Evolutionary conservation across 2,797 vertebrate species (phyloP), one percentile per base, ranked within the genome.

Genomic region (Sternotherus odoratus): DNA sequence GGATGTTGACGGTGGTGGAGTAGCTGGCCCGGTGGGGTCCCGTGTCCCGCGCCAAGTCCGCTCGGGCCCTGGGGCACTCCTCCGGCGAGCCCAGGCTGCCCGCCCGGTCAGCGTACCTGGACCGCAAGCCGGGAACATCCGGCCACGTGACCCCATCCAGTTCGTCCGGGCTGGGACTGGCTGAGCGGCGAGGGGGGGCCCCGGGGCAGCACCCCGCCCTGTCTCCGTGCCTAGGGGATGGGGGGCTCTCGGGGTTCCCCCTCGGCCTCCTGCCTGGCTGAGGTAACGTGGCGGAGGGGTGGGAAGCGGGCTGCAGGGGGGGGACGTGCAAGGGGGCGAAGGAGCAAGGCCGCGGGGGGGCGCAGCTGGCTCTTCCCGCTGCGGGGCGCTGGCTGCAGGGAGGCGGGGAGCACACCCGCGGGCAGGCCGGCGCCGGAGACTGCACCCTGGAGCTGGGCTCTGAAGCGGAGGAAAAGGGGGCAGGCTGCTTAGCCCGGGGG

Each of bases 1-100:
- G 99, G 72, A 99, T 98, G 95, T 98, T 99, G 33, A 99, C 99
- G 0, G 99, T 99, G 92, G 99, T 99, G 88, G 99, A 99, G 9
- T 99, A 99, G 90, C 99, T 99, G 87, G 98, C 96, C 91, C 94
- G 98, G 89, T 96, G 97, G 49, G 78, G 95, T n/a, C 95, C 93
- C 66, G 81, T 77, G 72, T 91, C 90, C 51, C 54, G 87, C 39
- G 81, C 79, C 13, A 39, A 57, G 28, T 90, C 88, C 43, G 6
- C 56, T 12, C 51, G 78, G 2, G 51, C 50, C 33, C 53, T 53
- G 4, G 43, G 49, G 15, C 23, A 57, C 4, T 15, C 43, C 30
- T 60, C 48, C 26, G n/a, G n/a, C 3, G 21, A 69, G 86, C 23
- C 92, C 77, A 26, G 86, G 57, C 54, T 1, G 4, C 28, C 23